Percentiles rank a stretch among this genome's conserved stretches.
phyloP scores from a whole-genome alignment of 2,888 invertebrate species.

The Drosophila greeni region DNA sequence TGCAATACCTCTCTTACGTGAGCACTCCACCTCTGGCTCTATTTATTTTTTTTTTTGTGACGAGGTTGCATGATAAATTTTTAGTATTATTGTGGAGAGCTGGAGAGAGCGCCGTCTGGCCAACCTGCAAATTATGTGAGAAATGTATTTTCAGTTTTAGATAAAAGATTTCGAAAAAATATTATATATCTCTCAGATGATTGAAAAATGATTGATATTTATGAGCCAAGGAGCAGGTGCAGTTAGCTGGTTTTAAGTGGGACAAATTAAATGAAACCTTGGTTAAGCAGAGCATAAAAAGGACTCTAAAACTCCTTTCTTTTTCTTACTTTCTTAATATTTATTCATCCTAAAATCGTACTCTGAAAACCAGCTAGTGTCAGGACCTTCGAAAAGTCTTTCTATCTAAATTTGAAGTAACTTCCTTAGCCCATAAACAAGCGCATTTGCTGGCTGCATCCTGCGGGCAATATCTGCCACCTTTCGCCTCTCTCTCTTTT shows the following conservation, averaged over 20 bases:
- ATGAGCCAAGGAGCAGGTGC: too few species aligned
- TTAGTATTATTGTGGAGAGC: slow-evolving; percentile 45
- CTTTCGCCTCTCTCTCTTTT: not conserved
- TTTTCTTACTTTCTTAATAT: not conserved
- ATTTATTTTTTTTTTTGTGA: slow-evolving; percentile 13
- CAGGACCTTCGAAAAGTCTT: not conserved
- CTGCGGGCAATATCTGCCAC: slow-evolving; percentile 15
- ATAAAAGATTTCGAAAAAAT: slow-evolving; percentile 34
- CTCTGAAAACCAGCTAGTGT: not conserved
- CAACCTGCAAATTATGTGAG: slow-evolving; percentile 49
- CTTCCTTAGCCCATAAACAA: slow-evolving; percentile 36
- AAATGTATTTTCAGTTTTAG: slow-evolving; percentile 39
- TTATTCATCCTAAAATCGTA: not conserved
- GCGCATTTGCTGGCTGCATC: slow-evolving; percentile 26
- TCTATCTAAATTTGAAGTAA: not conserved
- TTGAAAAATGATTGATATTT: slow-evolving; percentile 58
- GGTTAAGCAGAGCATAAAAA: not conserved
- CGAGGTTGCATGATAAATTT: slow-evolving; percentile 46
- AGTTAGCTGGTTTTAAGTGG: too few species aligned
- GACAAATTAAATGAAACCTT: not conserved
- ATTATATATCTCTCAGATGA: slow-evolving; percentile 35
- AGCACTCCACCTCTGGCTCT: slow-evolving; percentile 1
- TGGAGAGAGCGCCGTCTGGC: slow-evolving; percentile 26
- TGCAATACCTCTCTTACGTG: slow-evolving; percentile 42
- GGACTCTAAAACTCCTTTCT: not conserved